phyloP scores from a whole-genome alignment of 2,888 invertebrate species.

The Galeopsomyia nigrocyanea region DNA sequence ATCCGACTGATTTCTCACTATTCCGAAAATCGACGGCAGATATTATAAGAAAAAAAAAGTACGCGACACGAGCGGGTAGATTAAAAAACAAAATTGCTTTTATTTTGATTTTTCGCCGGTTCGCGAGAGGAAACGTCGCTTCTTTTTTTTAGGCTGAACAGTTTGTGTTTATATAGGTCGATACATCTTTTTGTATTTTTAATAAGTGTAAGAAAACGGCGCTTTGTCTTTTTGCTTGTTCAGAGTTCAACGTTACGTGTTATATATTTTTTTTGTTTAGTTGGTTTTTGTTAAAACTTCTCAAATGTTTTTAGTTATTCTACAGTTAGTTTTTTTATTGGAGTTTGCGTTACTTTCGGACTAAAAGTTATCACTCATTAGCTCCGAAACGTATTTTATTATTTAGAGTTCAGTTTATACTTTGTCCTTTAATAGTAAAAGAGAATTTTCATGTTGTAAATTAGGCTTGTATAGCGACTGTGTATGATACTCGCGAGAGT shows the following conservation, averaged over 20 bases:
- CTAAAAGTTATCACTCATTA: slow-evolving; percentile 44
- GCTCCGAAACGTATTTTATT: slow-evolving; percentile 25
- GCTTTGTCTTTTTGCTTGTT: slow-evolving; percentile 19
- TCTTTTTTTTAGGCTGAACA: slow-evolving; percentile 11
- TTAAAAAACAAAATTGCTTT: slow-evolving; percentile 54
- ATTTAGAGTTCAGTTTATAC: neutral
- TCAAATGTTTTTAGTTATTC: slow-evolving; percentile 26
- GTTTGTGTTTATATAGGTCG: slow-evolving; percentile 42
- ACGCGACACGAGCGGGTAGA: slow-evolving; percentile 24
- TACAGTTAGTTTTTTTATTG: slow-evolving; percentile 17
- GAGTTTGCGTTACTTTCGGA: slow-evolving; percentile 37
- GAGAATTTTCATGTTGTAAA: slow-evolving; percentile 2
- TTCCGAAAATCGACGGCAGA: slow-evolving; percentile 23
- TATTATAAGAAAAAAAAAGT: neutral
- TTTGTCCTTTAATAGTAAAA: neutral
- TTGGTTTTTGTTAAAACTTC: slow-evolving; percentile 28
- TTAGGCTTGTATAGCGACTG: slow-evolving; percentile 20
- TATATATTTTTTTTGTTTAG: slow-evolving; percentile 20
- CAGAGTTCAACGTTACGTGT: neutral
- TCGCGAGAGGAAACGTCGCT: slow-evolving; percentile 41
- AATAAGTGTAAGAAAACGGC: slow-evolving; percentile 36
- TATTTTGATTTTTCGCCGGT: slow-evolving; percentile 58
- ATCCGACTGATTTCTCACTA: slow-evolving; percentile 31
- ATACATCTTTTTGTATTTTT: slow-evolving; percentile 44
- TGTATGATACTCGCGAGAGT: too few species aligned